phyloP scores from a whole-genome alignment of 1,140 invertebrate species.

The Drosophila orena region DNA sequence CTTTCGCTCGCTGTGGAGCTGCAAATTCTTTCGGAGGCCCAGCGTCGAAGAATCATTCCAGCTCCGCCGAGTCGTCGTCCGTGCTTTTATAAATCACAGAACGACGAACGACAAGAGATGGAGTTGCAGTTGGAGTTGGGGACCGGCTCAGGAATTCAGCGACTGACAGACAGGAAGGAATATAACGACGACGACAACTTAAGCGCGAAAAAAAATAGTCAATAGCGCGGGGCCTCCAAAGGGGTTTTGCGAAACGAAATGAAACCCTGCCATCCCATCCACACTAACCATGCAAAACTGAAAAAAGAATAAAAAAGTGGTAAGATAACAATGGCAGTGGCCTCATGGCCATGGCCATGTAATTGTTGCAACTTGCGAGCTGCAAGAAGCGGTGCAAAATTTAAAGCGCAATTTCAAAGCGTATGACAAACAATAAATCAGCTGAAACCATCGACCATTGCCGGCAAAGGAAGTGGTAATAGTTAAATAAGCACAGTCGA shows the following conservation, averaged over 20 bases:
- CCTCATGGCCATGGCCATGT: conserved; percentile 69
- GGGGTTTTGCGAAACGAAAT: conserved; percentile 25
- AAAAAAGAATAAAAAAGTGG: conserved; percentile 3
- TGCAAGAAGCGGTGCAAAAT: conserved; percentile 68
- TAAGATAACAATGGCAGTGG: conserved; percentile 70
- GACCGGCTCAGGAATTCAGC: conserved; percentile 60
- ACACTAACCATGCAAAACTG: conserved; percentile 55
- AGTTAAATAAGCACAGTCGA: conserved; percentile 71
- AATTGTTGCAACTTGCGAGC: conserved; percentile 67
- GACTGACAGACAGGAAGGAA: conserved; percentile 78
- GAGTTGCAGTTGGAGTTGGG: conserved; percentile 45
- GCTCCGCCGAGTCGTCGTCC: conserved; percentile 52
- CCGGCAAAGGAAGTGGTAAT: conserved; percentile 74
- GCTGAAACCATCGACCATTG: conserved; percentile 67
- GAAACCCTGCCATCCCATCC: conserved; percentile 20
- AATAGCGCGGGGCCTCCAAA: conserved; percentile 45
- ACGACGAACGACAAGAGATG: conserved; percentile 62
- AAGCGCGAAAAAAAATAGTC: conserved; percentile 80
- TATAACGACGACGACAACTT: conserved; percentile 80
- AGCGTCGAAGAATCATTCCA: conserved; percentile 77
- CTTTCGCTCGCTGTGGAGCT: conserved; percentile 34
- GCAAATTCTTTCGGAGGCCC: conserved; percentile 75
- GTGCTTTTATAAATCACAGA: conserved; percentile 81
- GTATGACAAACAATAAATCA: conserved; percentile 83
- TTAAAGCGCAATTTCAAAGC: conserved; percentile 81